phyloP scores from a whole-genome alignment of 2,113 vertebrate genomes.

The Cercocebus atys region DNA sequence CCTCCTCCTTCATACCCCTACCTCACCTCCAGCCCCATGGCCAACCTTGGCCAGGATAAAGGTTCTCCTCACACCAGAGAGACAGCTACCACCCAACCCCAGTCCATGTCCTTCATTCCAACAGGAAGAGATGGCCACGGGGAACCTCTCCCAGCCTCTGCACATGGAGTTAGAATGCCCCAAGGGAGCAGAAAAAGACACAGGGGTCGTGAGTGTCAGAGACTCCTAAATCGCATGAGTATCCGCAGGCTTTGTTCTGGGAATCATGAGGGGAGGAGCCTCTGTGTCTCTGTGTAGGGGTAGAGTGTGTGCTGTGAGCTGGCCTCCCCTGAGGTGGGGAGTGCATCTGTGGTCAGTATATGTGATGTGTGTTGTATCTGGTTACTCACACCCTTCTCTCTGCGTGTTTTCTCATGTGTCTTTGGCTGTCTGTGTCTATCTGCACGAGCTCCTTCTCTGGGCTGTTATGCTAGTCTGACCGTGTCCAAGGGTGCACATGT shows the following conservation, averaged over 20 bases:
- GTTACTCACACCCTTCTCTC: neutral
- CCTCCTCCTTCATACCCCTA: no score
- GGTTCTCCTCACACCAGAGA: neutral
- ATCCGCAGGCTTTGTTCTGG: neutral
- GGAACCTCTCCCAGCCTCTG: rapidly evolving
- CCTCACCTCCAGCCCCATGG: neutral
- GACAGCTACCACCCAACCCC: rapidly evolving
- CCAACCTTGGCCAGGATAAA: rapidly evolving
- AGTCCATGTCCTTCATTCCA: neutral
- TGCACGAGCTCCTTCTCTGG: neutral
- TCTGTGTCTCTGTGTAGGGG: neutral
- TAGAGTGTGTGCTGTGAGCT: neutral
- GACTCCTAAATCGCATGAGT: neutral
- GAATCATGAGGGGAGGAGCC: no score
- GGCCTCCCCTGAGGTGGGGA: neutral
- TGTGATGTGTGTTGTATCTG: neutral
- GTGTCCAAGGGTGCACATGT: neutral
- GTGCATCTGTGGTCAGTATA: neutral
- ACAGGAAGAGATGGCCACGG: neutral
- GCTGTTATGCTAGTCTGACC: rapidly evolving
- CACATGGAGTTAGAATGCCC: no score
- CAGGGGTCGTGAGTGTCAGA: neutral
- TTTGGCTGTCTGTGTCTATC: neutral
- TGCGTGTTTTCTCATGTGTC: rapidly evolving
- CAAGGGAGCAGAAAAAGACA: neutral